These are phyloP conservation scores for Ctenicera cuprea DNA, from an alignment of 2,888 invertebrate species.

Conservation along the genomic window DNA sequence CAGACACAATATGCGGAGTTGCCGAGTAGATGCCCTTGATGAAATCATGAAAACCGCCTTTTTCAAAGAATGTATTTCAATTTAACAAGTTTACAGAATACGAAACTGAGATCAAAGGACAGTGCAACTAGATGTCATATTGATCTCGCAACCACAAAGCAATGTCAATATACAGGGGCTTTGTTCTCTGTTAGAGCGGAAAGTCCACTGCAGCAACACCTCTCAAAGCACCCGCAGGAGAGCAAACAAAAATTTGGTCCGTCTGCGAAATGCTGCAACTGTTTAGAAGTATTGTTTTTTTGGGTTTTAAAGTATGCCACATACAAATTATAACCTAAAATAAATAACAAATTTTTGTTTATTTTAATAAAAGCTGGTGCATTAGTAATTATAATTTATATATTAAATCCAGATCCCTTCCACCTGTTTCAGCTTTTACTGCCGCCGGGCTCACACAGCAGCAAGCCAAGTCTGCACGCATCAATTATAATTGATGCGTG, in stretches of 20 bases:
- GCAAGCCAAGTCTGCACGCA: too few species aligned
- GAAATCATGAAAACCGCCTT: neutral
- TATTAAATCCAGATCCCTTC: too few species aligned
- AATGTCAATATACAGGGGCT: constrained; percentile 44
- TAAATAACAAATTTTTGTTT: neutral
- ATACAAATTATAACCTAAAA: too few species aligned
- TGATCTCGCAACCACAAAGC: constrained; percentile 40
- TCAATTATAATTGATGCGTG: too few species aligned
- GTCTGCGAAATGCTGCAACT: neutral
- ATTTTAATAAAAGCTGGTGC: too few species aligned
- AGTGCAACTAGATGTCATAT: constrained; percentile 42
- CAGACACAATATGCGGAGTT: too few species aligned
- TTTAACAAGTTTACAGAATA: constrained; percentile 40
- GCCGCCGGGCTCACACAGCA: too few species aligned
- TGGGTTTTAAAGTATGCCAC: too few species aligned
- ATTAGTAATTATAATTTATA: too few species aligned
- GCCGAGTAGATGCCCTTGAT: neutral
- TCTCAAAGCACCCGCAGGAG: constrained; percentile 36
- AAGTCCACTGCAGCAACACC: constrained; percentile 42
- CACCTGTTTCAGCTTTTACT: too few species aligned
- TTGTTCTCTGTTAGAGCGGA: constrained; percentile 43
- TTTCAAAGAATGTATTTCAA: constrained; percentile 25
- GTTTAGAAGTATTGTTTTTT: neutral
- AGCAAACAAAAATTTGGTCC: constrained; percentile 33
- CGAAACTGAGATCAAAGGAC: constrained; percentile 42